Evolutionary conservation across 1,140 invertebrate species (phyloP).

Genomic region (Latrodectus geometricus): DNA sequence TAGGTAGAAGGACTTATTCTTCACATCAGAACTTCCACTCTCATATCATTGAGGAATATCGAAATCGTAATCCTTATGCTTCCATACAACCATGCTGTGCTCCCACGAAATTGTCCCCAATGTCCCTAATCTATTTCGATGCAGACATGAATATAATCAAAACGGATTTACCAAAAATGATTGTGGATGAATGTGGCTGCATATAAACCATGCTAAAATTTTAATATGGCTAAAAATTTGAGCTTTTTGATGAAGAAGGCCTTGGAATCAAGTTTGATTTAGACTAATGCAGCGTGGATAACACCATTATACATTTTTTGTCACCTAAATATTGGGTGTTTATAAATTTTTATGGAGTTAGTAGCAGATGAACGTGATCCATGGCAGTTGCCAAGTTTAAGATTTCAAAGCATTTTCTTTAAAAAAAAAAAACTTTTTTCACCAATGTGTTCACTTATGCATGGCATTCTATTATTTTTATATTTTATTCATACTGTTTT

Average conservation of each 20-base stretch:
- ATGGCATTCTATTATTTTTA: no score
- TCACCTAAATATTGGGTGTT: no score
- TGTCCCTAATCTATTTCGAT: constrained; percentile 94
- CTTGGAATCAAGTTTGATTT: not conserved
- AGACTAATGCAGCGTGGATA: no score
- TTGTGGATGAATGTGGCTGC: constrained; percentile 95
- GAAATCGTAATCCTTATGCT: constrained; percentile 77
- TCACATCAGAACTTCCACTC: constrained; percentile 87
- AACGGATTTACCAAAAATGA: constrained; percentile 94
- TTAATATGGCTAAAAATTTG: not conserved
- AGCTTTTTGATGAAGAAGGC: not conserved
- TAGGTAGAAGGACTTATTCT: constrained; percentile 80
- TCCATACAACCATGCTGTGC: constrained; percentile 91
- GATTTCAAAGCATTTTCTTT: no score
- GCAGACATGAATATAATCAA: constrained; percentile 91
- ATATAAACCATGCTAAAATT: constrained; percentile 72
- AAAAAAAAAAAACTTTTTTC: no score
- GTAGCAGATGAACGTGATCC: no score
- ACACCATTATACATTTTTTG: no score
- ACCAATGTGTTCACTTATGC: no score
- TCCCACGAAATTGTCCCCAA: constrained; percentile 90
- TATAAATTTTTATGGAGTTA: no score
- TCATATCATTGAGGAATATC: constrained; percentile 88
- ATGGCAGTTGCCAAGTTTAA: no score
- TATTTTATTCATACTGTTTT: no score